Percentiles rank a stretch among this genome's conserved stretches.
Conservation (phyloP, 2,113 vertebrate species). For the Chloropsis cyanopogon region DNA sequence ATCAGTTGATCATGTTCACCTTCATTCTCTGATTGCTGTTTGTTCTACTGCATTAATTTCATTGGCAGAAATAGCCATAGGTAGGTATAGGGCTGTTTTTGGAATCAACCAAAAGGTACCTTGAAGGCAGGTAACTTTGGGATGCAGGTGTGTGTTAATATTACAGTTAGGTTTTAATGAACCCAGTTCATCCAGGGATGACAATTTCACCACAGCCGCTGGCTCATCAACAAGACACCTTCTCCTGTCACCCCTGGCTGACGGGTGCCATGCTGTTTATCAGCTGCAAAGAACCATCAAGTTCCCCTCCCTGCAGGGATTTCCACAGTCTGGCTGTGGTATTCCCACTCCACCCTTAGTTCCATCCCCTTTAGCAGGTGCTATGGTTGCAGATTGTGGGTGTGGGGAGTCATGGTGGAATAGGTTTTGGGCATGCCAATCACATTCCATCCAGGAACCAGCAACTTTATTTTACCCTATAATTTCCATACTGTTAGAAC, state of each 20-base stretch:
- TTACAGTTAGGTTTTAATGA: neutral
- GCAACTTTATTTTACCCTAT: neutral
- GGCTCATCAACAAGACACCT: neutral
- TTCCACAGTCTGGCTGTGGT: neutral
- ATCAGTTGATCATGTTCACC: neutral
- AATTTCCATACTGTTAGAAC: neutral
- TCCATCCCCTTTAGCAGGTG: neutral
- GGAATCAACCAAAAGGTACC: neutral
- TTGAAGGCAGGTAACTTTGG: neutral
- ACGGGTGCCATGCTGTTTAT: accelerated
- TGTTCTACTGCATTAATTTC: neutral
- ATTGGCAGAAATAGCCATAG: neutral
- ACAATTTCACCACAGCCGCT: neutral
- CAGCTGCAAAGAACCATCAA: neutral
- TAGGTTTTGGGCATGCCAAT: neutral
- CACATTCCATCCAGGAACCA: neutral
- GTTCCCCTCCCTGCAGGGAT: neutral
- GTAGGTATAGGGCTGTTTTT: neutral
- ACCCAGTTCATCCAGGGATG: neutral
- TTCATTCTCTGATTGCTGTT: neutral
- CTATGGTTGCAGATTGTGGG: neutral
- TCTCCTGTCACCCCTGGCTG: neutral
- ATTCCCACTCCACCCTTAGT: neutral
- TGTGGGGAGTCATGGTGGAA: neutral
- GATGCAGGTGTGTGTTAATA: neutral